Conservation (phyloP, 2,888 invertebrate species). For the Trachelus troglodyta region DNA sequence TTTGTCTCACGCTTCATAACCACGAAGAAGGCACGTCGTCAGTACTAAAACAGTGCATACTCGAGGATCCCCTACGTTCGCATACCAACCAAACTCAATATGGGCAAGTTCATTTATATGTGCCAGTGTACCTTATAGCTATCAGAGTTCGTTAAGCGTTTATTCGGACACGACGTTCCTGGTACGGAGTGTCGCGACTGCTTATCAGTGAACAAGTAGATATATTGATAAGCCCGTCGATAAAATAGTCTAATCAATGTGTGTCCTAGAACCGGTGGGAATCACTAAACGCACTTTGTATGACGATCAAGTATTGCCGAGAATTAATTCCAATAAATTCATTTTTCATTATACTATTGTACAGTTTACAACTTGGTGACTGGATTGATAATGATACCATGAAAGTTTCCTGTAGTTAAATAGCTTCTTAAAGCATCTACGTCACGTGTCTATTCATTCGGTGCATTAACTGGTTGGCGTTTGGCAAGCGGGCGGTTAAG, state of each 20-base stretch:
- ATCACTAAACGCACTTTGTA: neutral
- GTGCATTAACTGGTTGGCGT: neutral
- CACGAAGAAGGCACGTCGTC: conserved; percentile 5
- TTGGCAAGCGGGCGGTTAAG: neutral
- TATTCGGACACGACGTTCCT: neutral
- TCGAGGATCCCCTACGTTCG: neutral
- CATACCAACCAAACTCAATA: neutral
- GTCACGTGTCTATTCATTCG: neutral
- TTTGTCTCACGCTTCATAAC: conserved; percentile 27
- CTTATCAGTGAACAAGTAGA: neutral
- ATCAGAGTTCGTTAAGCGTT: neutral
- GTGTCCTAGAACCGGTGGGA: neutral
- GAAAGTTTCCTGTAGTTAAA: neutral
- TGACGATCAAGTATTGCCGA: neutral
- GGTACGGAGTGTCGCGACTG: neutral
- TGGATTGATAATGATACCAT: neutral
- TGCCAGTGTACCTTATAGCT: neutral
- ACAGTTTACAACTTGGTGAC: neutral
- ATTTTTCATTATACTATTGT: neutral
- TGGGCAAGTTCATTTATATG: neutral
- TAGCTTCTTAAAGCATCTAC: neutral
- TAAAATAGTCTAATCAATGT: neutral
- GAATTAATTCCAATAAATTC: neutral
- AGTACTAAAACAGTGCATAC: neutral
- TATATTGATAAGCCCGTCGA: neutral